These are phyloP conservation scores for Monopterus albus DNA, from an alignment of 2,113 vertebrate species.

Conservation along the genomic window DNA sequence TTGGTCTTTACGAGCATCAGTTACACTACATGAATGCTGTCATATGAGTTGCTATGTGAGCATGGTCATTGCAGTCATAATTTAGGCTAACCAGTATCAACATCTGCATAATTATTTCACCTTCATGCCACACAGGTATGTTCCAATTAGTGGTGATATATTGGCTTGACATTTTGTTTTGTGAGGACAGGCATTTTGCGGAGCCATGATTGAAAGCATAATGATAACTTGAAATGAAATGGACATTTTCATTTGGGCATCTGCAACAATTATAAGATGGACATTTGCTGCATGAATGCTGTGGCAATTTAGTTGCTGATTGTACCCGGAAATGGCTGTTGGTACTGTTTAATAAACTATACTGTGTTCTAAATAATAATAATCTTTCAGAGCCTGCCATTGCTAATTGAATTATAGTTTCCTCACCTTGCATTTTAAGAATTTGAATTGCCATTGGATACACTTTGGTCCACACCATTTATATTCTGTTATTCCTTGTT, in stretches of 20 bases:
- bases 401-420: neutral
- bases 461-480: neutral
- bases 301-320: neutral
- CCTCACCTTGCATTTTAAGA: neutral
- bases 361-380: neutral
- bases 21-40: neutral
- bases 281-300: neutral
- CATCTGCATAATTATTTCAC: conserved; percentile 57
- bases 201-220: conserved; percentile 60
- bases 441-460: neutral
- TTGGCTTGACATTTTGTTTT: conserved; percentile 67
- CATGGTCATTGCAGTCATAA: conserved; percentile 12
- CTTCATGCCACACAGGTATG: conserved; percentile 42
- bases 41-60: neutral
- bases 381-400: neutral
- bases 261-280: conserved; percentile 33
- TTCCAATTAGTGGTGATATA: conserved; percentile 63
- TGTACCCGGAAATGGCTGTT: conserved; percentile 11
- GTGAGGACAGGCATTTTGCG: conserved; percentile 38
- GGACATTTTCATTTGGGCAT: conserved; percentile 51
- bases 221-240: conserved; percentile 62
- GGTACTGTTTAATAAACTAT: neutral
- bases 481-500: conserved; percentile 1
- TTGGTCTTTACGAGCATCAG: neutral
- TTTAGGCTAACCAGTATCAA: no score